These are phyloP conservation scores for Pristionchus exspectatus DNA, from an alignment of 2,888 invertebrate species.

Conservation along the genomic window DNA sequence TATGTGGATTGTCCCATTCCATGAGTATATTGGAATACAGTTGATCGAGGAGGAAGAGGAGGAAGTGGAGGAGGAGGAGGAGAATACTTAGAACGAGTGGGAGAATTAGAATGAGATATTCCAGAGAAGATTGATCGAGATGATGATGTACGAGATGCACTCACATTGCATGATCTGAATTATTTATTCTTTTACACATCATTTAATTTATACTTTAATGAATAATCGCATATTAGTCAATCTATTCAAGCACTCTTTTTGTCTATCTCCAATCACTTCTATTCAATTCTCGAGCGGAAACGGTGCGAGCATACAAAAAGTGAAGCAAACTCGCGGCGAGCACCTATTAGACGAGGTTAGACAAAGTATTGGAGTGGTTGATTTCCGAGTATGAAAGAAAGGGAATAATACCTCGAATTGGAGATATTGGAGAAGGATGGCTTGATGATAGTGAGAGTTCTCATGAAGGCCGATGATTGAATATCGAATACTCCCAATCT, in stretches of 20 bases:
- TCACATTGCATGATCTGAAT: neutral
- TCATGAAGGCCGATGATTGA: constrained; percentile 13
- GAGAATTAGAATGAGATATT: neutral
- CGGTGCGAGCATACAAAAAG: neutral
- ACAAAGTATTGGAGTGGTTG: neutral
- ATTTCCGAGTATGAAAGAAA: neutral
- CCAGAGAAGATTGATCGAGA: neutral
- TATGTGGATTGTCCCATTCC: constrained; percentile 16
- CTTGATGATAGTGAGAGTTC: neutral
- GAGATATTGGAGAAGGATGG: neutral
- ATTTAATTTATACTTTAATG: neutral
- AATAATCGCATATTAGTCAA: neutral
- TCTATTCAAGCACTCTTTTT: constrained; percentile 26
- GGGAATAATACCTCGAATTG: neutral
- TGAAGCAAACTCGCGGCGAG: neutral
- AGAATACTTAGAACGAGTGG: constrained; percentile 20
- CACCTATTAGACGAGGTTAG: neutral
- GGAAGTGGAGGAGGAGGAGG: neutral
- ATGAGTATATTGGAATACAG: neutral
- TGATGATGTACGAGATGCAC: neutral
- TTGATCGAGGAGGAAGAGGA: neutral
- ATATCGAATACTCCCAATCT: constrained; percentile 8
- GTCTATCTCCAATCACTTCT: constrained; percentile 12
- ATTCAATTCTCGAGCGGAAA: constrained; percentile 43
- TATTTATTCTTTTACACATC: neutral